Evolutionary conservation across 2,113 vertebrate species (phyloP).

Genomic region (Megaceryle torquata): DNA sequence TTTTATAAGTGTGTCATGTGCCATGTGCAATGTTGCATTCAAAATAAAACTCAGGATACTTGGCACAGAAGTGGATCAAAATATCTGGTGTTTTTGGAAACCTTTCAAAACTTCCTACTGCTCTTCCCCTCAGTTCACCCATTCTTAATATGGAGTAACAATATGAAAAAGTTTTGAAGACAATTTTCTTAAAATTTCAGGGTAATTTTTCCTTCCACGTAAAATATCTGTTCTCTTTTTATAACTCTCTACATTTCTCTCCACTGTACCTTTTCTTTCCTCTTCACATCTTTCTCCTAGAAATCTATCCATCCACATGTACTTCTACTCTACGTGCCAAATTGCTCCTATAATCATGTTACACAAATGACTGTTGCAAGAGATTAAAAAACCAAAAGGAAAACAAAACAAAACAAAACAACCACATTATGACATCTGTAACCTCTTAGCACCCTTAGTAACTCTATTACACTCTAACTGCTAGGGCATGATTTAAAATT

Average conservation of each 20-base stretch:
- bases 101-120: not conserved
- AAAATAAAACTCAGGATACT: not conserved
- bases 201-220: not conserved
- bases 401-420: too few relatives aligned
- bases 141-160: not conserved
- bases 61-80: not conserved
- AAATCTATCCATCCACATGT: not conserved
- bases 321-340: not conserved
- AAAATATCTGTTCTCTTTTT: not conserved
- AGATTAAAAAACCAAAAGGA: not conserved
- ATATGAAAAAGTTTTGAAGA: not conserved
- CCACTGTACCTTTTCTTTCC: not conserved
- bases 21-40: not conserved
- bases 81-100: not conserved
- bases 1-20: not conserved
- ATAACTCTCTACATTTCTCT: not conserved
- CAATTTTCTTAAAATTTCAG: not conserved
- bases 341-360: not conserved
- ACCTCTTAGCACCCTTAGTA: too few relatives aligned
- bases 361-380: not conserved
- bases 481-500: not conserved
- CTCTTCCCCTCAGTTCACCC: not conserved
- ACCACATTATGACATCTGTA: not conserved
- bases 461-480: fast-evolving
- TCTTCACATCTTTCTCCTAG: not conserved